phyloP scores from a whole-genome alignment of 2,113 vertebrate species.

The Empidonax alnorum region DNA sequence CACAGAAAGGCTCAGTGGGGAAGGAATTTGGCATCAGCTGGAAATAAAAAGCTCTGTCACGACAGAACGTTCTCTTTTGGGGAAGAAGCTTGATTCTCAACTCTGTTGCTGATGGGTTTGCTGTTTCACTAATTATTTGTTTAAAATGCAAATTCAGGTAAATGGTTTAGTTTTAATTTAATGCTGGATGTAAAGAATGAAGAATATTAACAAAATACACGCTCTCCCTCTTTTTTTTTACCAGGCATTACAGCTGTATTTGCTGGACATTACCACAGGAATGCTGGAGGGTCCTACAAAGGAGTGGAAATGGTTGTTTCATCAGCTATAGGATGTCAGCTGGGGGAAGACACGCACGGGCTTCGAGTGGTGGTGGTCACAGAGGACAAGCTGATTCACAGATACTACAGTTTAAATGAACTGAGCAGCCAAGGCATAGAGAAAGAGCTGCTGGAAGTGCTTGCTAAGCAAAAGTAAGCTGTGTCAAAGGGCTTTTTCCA shows the following conservation, averaged over 20 bases:
- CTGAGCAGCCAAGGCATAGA: slow-evolving; percentile 79
- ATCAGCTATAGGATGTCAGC: slow-evolving; percentile 94
- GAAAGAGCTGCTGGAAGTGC: slow-evolving; percentile 80
- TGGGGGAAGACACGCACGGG: slow-evolving; percentile 88
- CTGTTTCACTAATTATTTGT: neutral
- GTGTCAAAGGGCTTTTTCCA: neutral
- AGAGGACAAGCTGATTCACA: slow-evolving; percentile 80
- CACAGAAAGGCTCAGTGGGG: neutral
- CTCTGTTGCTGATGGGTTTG: neutral
- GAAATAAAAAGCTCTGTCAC: neutral
- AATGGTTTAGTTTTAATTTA: neutral
- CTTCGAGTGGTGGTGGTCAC: slow-evolving; percentile 91
- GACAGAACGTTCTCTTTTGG: fast-evolving
- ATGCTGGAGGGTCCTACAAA: slow-evolving; percentile 85
- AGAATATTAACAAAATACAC: neutral
- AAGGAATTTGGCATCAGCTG: neutral
- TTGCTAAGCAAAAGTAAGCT: slow-evolving; percentile 65
- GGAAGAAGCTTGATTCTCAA: neutral
- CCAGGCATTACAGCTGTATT: slow-evolving; percentile 92
- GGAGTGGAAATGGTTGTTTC: slow-evolving; percentile 94
- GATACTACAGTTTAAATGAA: slow-evolving; percentile 87
- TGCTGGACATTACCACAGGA: slow-evolving; percentile 93
- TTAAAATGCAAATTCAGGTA: neutral
- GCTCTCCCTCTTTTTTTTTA: neutral
- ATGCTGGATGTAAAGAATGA: neutral